Evolutionary conservation across 2,113 vertebrate species (phyloP), one percentile per base, ranked within the genome.

Genomic region (Hemiprocne comata): DNA sequence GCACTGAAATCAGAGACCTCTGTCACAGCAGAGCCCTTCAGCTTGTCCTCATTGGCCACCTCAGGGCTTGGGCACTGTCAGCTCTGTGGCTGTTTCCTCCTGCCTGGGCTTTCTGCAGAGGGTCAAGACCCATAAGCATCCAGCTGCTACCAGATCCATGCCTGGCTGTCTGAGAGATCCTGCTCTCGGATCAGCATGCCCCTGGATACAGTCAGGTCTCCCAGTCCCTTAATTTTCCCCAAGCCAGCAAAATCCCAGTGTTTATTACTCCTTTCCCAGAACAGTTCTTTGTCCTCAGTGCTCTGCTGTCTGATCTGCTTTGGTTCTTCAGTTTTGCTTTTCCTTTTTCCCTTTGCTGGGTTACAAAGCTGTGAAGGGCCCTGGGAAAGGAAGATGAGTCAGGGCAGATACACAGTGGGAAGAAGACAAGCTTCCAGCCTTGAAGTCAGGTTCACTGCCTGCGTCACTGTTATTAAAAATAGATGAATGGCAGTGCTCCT

Each of bases 401-500:
- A 96, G 83, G 87, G 46, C 64, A 90, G 93, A 95, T 72, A 81
- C 1, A 0, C 53, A 90, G 74, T 42, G 65, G 44, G 61, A 71
- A 90, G 64, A 86, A 64, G 61, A 92, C 44, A 44, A 94, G 72
- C 75, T 90, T 87, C 71, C 58, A 93, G 93, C 61, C 79, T 95
- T 93, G 71, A 95, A 92, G 77, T 74, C 85, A 94, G 83, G 88
- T 93, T 96, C 69, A 74, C 50, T 88, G 92, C 61, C 88, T 96
- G 94, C 80, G 58, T 96, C 95, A 95, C 57, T 69, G 76, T 80
- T 89, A 96, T 96, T 95, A 97, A 96, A 96, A 95, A 97, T 96
- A 97, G 95, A 94, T 92, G 90, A 92, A 92, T 85, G 78, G 88
- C 88, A 90, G 58, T 31, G 23, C 33, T 96, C 40, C 84, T 77